Percentiles rank a stretch among this genome's conserved stretches.
These are phyloP conservation scores for Opisthocomus hoazin DNA, from an alignment of 2,113 vertebrate genomes.

Conservation along the genomic window DNA sequence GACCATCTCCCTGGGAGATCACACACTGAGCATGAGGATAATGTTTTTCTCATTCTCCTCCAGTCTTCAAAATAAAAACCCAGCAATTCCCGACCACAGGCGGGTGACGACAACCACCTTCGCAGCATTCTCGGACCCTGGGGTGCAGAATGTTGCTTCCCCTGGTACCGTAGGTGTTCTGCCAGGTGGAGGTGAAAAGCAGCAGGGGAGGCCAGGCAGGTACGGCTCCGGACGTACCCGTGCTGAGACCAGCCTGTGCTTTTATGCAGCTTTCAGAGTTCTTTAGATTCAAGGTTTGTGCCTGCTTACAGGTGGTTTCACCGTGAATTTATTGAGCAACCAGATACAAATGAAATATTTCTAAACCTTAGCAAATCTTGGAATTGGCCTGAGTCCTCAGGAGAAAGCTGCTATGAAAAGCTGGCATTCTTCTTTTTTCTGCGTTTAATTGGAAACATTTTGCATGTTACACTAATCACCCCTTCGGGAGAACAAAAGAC, in stretches of 20 bases:
- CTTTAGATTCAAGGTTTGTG: not conserved
- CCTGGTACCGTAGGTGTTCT: not conserved
- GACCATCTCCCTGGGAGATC: not conserved
- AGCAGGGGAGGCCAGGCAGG: not conserved
- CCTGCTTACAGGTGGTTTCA: not conserved
- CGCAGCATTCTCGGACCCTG: rapidly evolving
- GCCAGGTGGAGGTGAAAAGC: not conserved
- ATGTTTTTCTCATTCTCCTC: not conserved
- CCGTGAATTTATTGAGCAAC: not conserved
- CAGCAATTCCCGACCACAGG: not conserved
- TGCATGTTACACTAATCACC: slow-evolving; percentile 33
- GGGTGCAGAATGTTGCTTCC: not conserved
- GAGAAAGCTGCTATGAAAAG: not conserved
- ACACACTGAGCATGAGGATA: not conserved
- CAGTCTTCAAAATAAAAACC: not conserved
- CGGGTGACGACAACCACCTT: too few species aligned
- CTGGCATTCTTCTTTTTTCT: not conserved
- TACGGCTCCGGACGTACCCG: not conserved
- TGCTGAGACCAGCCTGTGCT: not conserved
- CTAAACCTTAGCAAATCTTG: not conserved
- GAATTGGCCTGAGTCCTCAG: not conserved
- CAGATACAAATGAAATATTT: not conserved
- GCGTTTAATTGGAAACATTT: slow-evolving; percentile 37
- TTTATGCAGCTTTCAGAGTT: not conserved
- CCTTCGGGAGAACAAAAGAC: slow-evolving; percentile 25